Conservation (phyloP, 2,888 invertebrate species). For the Monoplex corrugatus region DNA sequence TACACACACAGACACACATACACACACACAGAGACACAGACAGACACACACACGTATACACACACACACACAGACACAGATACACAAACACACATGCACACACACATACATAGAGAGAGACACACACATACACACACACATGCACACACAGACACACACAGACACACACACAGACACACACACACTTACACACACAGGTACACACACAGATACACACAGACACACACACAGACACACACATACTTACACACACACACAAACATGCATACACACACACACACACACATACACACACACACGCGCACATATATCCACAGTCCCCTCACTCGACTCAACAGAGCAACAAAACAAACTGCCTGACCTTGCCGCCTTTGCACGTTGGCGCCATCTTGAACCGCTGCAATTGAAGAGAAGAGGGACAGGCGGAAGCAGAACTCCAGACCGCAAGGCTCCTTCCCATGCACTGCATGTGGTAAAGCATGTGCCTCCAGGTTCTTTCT, state of each 20-base stretch:
- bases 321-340: no score
- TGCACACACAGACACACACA: slow-evolving; percentile 25
- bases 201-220: background rate
- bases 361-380: no score
- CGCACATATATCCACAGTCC: background rate
- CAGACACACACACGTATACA: background rate
- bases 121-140: slow-evolving; percentile 1
- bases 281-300: background rate
- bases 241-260: background rate
- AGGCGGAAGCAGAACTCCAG: no score
- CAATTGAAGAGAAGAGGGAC: no score
- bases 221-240: background rate
- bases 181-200: background rate
- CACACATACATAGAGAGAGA: background rate
- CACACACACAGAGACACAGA: background rate
- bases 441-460: no score
- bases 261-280: background rate
- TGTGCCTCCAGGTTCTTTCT: no score
- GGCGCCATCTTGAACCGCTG: no score
- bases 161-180: slow-evolving; percentile 20
- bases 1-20: background rate
- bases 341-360: no score
- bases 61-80: background rate
- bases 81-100: background rate
- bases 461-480: no score